Percentiles rank a stretch among this genome's conserved stretches.
Conservation (phyloP, 2,113 vertebrate genomes). For the Psittacula cyanocephala region DNA sequence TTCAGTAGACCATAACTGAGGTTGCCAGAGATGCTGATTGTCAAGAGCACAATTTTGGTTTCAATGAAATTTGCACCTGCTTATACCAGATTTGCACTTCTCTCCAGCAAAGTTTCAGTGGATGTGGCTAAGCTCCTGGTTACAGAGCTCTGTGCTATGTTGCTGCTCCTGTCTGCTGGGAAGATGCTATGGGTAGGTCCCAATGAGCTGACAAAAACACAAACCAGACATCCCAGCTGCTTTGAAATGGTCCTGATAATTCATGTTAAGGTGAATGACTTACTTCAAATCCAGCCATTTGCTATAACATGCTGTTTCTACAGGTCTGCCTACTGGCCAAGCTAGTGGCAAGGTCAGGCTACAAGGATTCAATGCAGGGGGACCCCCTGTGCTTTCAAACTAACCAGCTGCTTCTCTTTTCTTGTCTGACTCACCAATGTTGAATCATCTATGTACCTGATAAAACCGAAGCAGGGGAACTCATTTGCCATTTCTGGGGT, state of each 20-base stretch:
- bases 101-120: neutral
- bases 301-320: neutral
- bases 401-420: neutral
- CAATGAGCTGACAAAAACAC: conserved; percentile 26
- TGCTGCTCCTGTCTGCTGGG: neutral
- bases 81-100: conserved; percentile 38
- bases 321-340: neutral
- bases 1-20: neutral
- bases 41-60: neutral
- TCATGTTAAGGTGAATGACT: neutral
- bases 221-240: conserved; percentile 28
- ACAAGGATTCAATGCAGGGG: neutral
- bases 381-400: neutral
- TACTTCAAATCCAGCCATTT: neutral
- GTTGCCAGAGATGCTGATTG: neutral
- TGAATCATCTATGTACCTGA: neutral
- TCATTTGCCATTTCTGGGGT: neutral
- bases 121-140: neutral
- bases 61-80: conserved; percentile 36
- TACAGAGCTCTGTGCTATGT: neutral
- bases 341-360: neutral
- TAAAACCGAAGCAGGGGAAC: neutral
- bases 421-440: neutral
- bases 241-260: neutral
- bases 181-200: neutral